Percentiles rank a stretch among this genome's conserved stretches.
Evolutionary conservation across 2,113 vertebrate species (phyloP).

Genomic region (Zosterops lateralis): DNA sequence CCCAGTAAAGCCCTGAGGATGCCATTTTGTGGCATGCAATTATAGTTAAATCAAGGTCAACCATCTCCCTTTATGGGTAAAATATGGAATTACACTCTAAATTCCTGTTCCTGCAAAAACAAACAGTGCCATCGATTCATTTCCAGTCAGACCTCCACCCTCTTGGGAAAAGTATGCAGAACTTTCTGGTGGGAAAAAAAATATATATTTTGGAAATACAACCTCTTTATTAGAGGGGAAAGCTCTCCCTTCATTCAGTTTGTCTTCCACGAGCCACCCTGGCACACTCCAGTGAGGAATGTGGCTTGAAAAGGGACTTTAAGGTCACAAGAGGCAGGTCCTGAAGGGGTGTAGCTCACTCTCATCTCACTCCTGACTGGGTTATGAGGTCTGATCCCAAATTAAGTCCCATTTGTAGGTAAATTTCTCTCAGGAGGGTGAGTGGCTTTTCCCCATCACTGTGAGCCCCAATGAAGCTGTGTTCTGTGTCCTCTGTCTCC

Average conservation of each 20-base stretch:
- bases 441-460: not conserved
- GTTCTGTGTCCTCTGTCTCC: not conserved
- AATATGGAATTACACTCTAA: slow-evolving; percentile 43
- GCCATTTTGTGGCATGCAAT: not conserved
- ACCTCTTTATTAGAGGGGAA: slow-evolving; percentile 23
- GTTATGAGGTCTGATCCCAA: not conserved
- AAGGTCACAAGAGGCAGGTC: not conserved
- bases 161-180: slow-evolving; percentile 46
- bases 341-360: not conserved
- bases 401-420: not conserved
- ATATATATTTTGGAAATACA: slow-evolving; percentile 45
- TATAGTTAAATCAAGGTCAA: not conserved
- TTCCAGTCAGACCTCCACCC: slow-evolving; percentile 57
- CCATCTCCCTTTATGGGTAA: slow-evolving; percentile 28
- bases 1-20: not conserved
- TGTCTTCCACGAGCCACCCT: slow-evolving; percentile 24
- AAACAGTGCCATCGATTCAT: slow-evolving; percentile 58
- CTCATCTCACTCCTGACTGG: not conserved
- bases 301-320: slow-evolving; percentile 3
- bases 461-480: not conserved
- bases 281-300: not conserved
- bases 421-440: not conserved
- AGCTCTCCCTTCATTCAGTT: slow-evolving; percentile 16
- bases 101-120: slow-evolving; percentile 59
- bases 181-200: slow-evolving; percentile 69